These are phyloP conservation scores for Pterois miles DNA, from an alignment of 2,797 vertebrate genomes.

Conservation along the genomic window DNA sequence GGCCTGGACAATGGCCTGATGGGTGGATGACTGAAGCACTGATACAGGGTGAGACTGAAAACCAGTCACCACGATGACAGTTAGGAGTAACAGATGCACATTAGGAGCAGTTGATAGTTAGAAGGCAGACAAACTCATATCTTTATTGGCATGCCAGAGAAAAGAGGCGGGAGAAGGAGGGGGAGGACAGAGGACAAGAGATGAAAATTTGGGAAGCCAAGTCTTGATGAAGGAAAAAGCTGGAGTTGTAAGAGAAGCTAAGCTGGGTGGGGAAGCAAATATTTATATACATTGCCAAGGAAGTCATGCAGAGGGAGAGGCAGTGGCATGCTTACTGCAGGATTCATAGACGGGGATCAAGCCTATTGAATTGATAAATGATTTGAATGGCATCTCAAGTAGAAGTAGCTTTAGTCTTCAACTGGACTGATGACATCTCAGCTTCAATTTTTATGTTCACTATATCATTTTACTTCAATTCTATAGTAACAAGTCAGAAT, in stretches of 20 bases:
- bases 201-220: slow-evolving; percentile 1
- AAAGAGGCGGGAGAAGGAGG: slow-evolving; percentile 4
- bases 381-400: not conserved
- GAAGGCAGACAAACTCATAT: slow-evolving; percentile 51
- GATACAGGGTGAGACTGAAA: slow-evolving; percentile 39
- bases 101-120: slow-evolving; percentile 28
- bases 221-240: slow-evolving; percentile 23
- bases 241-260: slow-evolving; percentile 2
- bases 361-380: not conserved
- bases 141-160: slow-evolving; percentile 58
- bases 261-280: slow-evolving; percentile 1
- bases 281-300: not conserved
- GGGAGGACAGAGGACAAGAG: not conserved
- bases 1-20: slow-evolving; percentile 26
- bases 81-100: slow-evolving; percentile 21
- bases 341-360: not conserved
- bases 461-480: not conserved
- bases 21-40: slow-evolving; percentile 15
- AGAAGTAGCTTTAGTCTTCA: not conserved
- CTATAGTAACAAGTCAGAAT: not conserved
- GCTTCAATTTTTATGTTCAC: not conserved
- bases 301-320: slow-evolving; percentile 37
- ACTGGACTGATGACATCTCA: not conserved
- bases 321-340: slow-evolving; percentile 18
- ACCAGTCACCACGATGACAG: slow-evolving; percentile 16